These are phyloP conservation scores for Hippocampus abdominalis DNA, from an alignment of 2,113 vertebrate genomes.

Conservation along the genomic window DNA sequence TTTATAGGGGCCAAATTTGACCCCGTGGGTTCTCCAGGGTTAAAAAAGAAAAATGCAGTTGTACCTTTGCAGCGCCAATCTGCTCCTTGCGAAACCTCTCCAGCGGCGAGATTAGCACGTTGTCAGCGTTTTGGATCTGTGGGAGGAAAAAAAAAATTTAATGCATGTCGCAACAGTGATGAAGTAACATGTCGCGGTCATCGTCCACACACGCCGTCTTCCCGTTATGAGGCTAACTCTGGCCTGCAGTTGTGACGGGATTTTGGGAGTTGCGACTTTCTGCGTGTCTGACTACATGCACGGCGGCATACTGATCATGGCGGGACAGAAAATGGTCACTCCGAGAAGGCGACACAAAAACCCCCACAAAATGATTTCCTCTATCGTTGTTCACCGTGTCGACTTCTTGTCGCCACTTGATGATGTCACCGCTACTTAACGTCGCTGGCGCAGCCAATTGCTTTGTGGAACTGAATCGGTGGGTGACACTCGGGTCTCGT, in stretches of 20 bases:
- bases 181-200: background rate
- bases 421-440: background rate
- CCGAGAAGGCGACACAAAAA: background rate
- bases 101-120: conserved; percentile 92
- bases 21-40: no score
- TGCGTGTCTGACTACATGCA: background rate
- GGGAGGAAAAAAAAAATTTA: conserved; percentile 24
- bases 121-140: conserved; percentile 97
- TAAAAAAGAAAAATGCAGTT: background rate
- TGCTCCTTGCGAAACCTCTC: conserved; percentile 98
- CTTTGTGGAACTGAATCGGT: background rate
- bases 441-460: background rate
- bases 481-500: background rate
- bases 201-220: background rate
- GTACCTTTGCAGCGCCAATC: conserved; percentile 97
- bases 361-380: background rate
- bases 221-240: background rate
- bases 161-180: background rate
- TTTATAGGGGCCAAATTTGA: no score
- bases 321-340: background rate
- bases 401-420: background rate
- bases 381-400: background rate
- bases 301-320: background rate
- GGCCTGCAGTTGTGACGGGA: no score
- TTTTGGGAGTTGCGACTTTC: no score